Evolutionary conservation across 2,888 invertebrate genomes (phyloP), one percentile per base, ranked within the genome.

Genomic region (Rhabditophanes sp.): DNA sequence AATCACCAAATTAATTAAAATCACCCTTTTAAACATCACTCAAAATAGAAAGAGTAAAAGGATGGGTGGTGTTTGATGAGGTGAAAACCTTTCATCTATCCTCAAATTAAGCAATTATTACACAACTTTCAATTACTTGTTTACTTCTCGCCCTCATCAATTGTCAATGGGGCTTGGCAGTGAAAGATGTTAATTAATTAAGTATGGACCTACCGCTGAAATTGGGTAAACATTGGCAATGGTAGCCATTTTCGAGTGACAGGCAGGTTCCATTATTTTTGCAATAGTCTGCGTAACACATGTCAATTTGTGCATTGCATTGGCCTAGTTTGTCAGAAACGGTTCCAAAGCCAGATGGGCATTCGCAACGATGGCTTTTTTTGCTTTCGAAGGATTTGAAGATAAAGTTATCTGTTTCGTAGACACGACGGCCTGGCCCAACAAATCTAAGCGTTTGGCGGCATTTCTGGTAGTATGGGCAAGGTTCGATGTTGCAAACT

Each of bases 301-400:
- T 44, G 31, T 60, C 53, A 17, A 60, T 25, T 23, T 55, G 50
- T 11, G 48, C 44, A 36, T 60, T 54, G 41, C 60, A 60, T 15
- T 34, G 36, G 11, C 50, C 56, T 15, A 50, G 50, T 15, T 34
- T 25, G 18, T 41, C 33, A 21, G 26, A 45, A 51, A 44, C 16
- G 61, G 59, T 60, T 25, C 53, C 52, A 32, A 60, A 61, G 31
- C 60, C 60, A 20, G 38, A 32, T n/a, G 60, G 60, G 34, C 60
- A 60, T 38, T 61, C 58, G 38, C 60, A 60, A 7, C 40, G 37
- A 37, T 58, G 58, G 8, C 59, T 51, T 37, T 52, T 44, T 22
- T 56, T 37, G 5, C 56, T 56, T 28, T 46, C 42, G 21, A 61
- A 35, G 5, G 56, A 45, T n/a, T 46, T 41, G 25, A 57, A 43